Evolutionary conservation across 2,113 vertebrate genomes (phyloP).

Genomic region (Pyrgilauda ruficollis): DNA sequence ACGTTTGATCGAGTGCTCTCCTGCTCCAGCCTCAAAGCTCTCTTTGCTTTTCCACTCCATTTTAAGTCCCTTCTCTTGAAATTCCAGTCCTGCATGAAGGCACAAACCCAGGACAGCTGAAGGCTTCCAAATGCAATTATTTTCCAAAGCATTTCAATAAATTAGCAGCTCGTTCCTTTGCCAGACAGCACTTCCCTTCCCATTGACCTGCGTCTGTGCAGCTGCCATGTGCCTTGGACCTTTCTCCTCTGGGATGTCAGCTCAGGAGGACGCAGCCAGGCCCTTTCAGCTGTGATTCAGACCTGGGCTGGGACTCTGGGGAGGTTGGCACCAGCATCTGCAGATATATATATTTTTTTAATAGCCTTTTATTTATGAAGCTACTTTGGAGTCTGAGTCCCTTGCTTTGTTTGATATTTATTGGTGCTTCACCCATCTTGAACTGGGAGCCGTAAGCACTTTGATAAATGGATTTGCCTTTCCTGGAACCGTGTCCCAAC

Average conservation of each 20-base stretch:
- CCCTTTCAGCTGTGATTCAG: not conserved
- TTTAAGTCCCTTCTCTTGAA: constrained; percentile 27
- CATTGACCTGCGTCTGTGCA: not conserved
- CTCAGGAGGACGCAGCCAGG: not conserved
- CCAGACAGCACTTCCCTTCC: not conserved
- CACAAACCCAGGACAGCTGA: not conserved
- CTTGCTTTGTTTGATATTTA: not conserved
- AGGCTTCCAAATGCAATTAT: constrained; percentile 14
- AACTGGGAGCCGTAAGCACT: constrained; percentile 5
- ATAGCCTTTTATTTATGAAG: constrained; percentile 47
- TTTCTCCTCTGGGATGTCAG: not conserved
- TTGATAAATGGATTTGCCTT: constrained; percentile 35
- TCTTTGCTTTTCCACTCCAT: not conserved
- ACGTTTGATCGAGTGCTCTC: rapidly evolving
- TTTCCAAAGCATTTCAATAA: not conserved
- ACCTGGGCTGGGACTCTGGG: not conserved
- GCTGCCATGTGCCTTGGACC: not conserved
- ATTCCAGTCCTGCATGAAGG: not conserved
- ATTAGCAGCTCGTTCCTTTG: not conserved
- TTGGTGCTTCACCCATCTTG: not conserved
- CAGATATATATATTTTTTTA: not conserved
- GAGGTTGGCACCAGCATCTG: not conserved
- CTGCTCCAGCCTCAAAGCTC: constrained; percentile 12
- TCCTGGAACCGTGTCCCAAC: not conserved
- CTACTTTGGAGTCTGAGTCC: not conserved